These are phyloP conservation scores for Pachyuromys duprasi DNA, from an alignment of 2,797 vertebrate species.

Conservation along the genomic window DNA sequence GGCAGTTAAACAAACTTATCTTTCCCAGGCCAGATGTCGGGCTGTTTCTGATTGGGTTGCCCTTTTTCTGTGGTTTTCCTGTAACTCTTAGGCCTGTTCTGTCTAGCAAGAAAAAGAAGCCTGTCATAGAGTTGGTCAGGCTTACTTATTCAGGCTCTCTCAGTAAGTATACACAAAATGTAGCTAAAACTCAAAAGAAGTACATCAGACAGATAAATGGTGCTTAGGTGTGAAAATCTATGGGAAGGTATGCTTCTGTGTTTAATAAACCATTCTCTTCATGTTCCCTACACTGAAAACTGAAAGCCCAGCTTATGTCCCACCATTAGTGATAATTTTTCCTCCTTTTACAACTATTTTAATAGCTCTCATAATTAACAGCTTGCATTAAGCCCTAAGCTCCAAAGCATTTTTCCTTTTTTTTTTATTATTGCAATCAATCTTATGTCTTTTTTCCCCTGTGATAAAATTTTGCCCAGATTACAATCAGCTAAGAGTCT, in stretches of 20 bases:
- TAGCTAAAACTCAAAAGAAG: background rate
- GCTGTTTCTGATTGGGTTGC: too few relatives aligned
- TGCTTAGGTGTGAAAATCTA: background rate
- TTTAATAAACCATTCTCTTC: background rate
- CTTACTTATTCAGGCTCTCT: too few relatives aligned
- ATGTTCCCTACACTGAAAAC: background rate
- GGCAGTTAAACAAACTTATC: too few relatives aligned
- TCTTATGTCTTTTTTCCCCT: background rate
- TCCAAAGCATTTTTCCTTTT: background rate
- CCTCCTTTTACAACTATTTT: background rate
- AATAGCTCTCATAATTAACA: background rate
- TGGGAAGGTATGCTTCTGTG: background rate
- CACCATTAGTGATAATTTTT: background rate
- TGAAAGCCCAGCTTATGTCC: background rate
- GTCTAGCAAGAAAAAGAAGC: too few relatives aligned
- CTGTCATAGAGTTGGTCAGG: too few relatives aligned
- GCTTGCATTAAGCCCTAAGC: background rate
- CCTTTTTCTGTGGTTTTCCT: too few relatives aligned
- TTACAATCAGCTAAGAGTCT: conserved; percentile 6
- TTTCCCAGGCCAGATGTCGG: too few relatives aligned
- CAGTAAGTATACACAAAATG: background rate
- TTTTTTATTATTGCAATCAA: background rate
- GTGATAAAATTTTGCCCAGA: background rate
- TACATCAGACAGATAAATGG: background rate
- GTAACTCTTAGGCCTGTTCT: too few relatives aligned